Evolutionary conservation across 2,797 vertebrate species (phyloP).

Genomic region (Glyptemys insculpta): DNA sequence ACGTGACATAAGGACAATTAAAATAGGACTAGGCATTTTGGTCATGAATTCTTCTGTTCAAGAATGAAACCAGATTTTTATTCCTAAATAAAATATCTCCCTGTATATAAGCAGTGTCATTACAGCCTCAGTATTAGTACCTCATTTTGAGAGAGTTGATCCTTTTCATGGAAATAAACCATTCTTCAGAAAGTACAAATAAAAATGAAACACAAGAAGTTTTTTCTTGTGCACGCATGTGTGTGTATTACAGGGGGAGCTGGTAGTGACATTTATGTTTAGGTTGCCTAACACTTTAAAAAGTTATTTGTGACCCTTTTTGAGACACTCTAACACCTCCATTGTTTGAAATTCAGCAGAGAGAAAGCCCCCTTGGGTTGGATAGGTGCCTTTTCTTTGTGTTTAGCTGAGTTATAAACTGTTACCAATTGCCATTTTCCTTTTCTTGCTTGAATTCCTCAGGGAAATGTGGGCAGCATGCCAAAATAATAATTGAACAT

Average conservation of each 20-base stretch:
- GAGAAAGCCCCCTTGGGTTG: neutral
- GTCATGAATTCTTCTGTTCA: constrained; percentile 74
- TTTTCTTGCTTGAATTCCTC: neutral
- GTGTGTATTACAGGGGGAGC: neutral
- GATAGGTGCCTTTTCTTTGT: neutral
- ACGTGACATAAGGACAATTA: constrained; percentile 65
- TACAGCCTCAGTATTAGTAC: constrained; percentile 65
- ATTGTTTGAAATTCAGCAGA: neutral
- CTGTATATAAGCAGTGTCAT: constrained; percentile 62
- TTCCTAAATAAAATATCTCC: constrained; percentile 70
- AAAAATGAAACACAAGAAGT: constrained; percentile 62
- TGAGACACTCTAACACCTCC: neutral
- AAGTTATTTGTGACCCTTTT: neutral
- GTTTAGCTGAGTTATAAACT: neutral
- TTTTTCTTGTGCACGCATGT: neutral
- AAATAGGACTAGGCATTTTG: constrained; percentile 50
- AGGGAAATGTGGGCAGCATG: neutral
- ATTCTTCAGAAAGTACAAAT: constrained; percentile 61
- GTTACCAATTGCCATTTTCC: rapidly evolving
- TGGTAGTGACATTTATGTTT: constrained; percentile 13
- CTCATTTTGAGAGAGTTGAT: constrained; percentile 65
- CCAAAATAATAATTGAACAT: neutral
- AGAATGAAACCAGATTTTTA: constrained; percentile 61
- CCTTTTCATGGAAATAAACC: constrained; percentile 57
- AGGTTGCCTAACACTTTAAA: neutral